phyloP scores from a whole-genome alignment of 2,113 vertebrate species.

The Rhabdornis inornatus region DNA sequence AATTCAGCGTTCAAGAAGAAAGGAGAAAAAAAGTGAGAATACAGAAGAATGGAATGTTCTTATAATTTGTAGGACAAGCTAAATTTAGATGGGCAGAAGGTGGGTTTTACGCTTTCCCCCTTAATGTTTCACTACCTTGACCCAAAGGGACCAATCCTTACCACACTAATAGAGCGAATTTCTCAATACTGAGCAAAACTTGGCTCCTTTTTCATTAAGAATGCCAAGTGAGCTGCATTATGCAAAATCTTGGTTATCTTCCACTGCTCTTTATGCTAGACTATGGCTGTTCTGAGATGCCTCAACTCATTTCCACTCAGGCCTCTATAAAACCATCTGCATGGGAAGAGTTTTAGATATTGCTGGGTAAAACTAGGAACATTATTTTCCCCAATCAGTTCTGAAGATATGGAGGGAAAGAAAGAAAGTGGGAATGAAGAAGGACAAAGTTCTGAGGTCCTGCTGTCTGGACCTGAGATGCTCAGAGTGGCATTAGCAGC shows the following conservation, averaged over 20 bases:
- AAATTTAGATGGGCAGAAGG: constrained; percentile 61
- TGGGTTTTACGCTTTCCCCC: constrained; percentile 39
- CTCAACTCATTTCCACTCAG: constrained; percentile 61
- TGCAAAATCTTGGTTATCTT: constrained; percentile 46
- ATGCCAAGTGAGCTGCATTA: constrained; percentile 37
- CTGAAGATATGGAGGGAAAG: background rate
- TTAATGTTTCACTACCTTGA: constrained; percentile 58
- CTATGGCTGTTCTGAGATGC: constrained; percentile 62
- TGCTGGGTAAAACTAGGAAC: constrained; percentile 13
- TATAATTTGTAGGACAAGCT: constrained; percentile 47
- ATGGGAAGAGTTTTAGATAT: constrained; percentile 54
- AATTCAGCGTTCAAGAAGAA: constrained; percentile 60
- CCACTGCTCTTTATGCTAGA: constrained; percentile 9
- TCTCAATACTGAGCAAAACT: background rate
- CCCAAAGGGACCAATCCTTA: constrained; percentile 49
- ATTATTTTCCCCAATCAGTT: constrained; percentile 46
- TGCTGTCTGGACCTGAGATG: constrained; percentile 1
- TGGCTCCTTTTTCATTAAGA: constrained; percentile 23
- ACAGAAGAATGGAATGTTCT: constrained; percentile 58
- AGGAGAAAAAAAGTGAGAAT: constrained; percentile 24
- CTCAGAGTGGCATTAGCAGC: constrained; percentile 47
- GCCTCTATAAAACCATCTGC: constrained; percentile 42
- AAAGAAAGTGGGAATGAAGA: background rate
- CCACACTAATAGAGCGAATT: constrained; percentile 44
- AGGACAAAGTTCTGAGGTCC: background rate